Percentiles rank a stretch among this genome's conserved stretches.
These are phyloP conservation scores for Ormyrus thymus DNA, from an alignment of 2,888 invertebrate genomes.

Conservation along the genomic window DNA sequence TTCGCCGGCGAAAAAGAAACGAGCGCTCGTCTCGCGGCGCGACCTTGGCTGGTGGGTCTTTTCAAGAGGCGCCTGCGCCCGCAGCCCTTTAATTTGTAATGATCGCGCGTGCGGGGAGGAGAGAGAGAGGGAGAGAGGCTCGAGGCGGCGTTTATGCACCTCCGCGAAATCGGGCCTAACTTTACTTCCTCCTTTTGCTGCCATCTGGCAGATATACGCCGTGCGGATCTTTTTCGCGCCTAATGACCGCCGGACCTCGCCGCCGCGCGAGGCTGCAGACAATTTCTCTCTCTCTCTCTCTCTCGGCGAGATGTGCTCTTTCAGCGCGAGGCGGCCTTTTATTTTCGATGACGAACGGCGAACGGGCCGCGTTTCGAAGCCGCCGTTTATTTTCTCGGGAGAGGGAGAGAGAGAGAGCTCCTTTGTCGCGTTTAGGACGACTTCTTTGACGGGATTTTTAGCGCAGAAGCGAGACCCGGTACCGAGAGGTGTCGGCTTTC, in stretches of 20 bases:
- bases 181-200: slow-evolving; percentile 35
- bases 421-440: slow-evolving; percentile 2
- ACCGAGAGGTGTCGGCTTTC: slow-evolving; percentile 4
- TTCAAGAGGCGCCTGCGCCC: background rate
- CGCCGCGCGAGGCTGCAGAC: background rate
- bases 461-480: background rate
- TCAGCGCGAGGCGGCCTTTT: background rate
- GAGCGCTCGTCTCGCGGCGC: background rate
- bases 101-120: no score
- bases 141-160: slow-evolving; percentile 20
- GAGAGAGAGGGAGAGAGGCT: background rate
- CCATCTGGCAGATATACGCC: slow-evolving; percentile 32
- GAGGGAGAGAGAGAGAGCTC: background rate
- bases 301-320: background rate
- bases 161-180: slow-evolving; percentile 31
- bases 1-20: background rate
- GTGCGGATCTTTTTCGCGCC: background rate
- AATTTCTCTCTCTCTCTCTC: background rate
- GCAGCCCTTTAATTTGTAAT: background rate
- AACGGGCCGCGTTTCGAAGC: slow-evolving; percentile 6
- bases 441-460: background rate
- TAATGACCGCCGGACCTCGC: slow-evolving; percentile 21
- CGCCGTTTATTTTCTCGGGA: background rate
- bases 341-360: slow-evolving; percentile 11
- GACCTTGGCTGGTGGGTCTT: background rate